Base-by-base conservation (phyloP, 2,113 vertebrate genomes). In the Saimiri boliviensis region DNA sequence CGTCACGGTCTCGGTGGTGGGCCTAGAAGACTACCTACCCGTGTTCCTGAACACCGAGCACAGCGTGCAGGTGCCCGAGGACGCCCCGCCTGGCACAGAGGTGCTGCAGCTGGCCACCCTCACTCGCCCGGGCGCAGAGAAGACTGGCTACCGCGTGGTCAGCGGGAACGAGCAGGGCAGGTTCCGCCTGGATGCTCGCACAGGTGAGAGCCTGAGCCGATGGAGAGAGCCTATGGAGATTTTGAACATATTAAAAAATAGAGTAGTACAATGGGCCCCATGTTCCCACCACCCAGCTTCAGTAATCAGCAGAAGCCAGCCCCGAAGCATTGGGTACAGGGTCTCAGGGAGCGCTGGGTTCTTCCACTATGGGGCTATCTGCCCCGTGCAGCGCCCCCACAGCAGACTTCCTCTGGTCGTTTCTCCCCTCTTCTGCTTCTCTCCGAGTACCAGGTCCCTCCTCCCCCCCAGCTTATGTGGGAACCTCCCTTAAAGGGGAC, bases 11-110 rank as follows among this genome's bases (percentile, higher is more conserved):
- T 99, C 99, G 0, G 98, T 99, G 40, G 99, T 99, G 83, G 99
- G 99, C 93, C 98, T 99, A 21, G 99, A 99, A 3, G 99, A 99
- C 77, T 99, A 99, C 90, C 98, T 99, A 97, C 99, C 99, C 0
- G 98, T 99, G 93, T 99, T 99, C 94, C 98, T 99, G 94, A 99
- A 96, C 97, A 98, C 99, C 0, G 99, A 99, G 96, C 99, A 99
- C 0, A 97, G 98, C 0, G 98, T 99, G 40, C 98, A 97, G 96
- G 98, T 99, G 88, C 99, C 98, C 13, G 99, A 99, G 98, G 99
- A 99, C 0, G 83, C 98, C 8, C 98, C 97, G 2, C 98, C 99
- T 0, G 99, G 99, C 2, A 98, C 99, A 0, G 98, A 99, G 94
- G 99, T 99, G 92, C 97, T 99, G 96, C 99, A 98, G 12, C 98